phyloP scores from a whole-genome alignment of 92 coral and sea anemone genomes.

The Epizoanthus ramosus region DNA sequence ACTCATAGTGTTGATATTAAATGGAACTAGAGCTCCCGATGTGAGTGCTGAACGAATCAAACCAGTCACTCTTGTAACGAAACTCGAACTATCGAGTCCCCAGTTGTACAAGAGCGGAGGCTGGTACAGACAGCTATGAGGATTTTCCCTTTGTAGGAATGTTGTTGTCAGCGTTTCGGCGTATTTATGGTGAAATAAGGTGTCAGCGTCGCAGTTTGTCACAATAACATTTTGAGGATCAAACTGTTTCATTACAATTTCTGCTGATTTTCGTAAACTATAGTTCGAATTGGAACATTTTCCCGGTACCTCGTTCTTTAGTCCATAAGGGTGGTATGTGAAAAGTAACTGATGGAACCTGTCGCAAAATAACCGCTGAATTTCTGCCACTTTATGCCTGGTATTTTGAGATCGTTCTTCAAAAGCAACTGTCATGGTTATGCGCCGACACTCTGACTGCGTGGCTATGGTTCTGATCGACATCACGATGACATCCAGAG shows the following conservation, averaged over 20 bases:
- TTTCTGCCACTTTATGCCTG: not conserved
- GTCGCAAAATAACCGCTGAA: not conserved
- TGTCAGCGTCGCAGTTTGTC: too few relatives aligned
- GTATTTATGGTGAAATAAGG: too few relatives aligned
- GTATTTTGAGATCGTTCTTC: slow-evolving; percentile 1
- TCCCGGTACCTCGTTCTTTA: slow-evolving; percentile 5
- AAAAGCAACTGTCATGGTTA: slow-evolving; percentile 14
- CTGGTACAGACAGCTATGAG: not conserved
- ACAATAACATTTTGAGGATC: too few relatives aligned
- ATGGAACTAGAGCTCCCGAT: slow-evolving; percentile 14
- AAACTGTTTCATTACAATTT: too few relatives aligned
- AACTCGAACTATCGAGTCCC: slow-evolving; percentile 6
- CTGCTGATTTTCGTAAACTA: not conserved
- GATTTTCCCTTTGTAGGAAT: not conserved
- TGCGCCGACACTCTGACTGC: not conserved
- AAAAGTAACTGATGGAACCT: not conserved
- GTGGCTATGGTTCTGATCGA: not conserved
- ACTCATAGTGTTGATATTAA: slow-evolving; percentile 23
- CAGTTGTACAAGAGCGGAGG: slow-evolving; percentile 28
- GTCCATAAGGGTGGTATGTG: slow-evolving; percentile 2
- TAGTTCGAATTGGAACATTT: slow-evolving; percentile 8
- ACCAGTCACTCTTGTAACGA: slow-evolving; percentile 15
- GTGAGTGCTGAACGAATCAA: slow-evolving; percentile 1
- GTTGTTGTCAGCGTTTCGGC: too few relatives aligned
- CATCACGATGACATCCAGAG: not conserved